Conservation (phyloP, 2,113 vertebrate species). For the Gila orcuttii region DNA sequence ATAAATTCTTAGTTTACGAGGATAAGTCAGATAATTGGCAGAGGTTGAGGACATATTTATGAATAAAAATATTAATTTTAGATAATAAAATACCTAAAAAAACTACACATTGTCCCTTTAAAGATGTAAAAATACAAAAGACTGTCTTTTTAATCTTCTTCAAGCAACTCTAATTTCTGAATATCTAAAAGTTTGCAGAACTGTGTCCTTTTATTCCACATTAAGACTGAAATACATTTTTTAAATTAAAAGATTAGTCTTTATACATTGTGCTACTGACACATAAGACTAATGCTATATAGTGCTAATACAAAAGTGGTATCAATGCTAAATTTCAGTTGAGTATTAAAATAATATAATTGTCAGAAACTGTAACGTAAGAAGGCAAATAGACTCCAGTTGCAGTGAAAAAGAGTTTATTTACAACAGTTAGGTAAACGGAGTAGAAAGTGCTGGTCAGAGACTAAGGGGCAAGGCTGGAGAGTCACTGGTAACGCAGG, state of each 20-base stretch:
- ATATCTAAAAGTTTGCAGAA: not conserved
- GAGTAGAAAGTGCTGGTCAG: no score
- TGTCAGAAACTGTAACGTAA: no score
- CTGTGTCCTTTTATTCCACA: not conserved
- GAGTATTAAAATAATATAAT: not conserved
- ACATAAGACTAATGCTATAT: not conserved
- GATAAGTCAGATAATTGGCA: no score
- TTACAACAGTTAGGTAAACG: no score
- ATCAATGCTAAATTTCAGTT: not conserved
- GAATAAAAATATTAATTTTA: no score
- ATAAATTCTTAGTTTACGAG: no score
- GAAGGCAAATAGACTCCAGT: no score
- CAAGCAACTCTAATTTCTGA: not conserved
- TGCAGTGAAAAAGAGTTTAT: no score
- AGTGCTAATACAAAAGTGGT: not conserved
- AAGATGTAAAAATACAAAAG: not conserved
- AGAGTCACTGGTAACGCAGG: no score
- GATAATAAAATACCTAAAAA: no score
- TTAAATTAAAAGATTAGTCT: not conserved
- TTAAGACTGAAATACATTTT: not conserved
- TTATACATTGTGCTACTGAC: not conserved
- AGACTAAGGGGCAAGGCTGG: no score
- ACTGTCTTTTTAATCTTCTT: not conserved
- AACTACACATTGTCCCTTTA: not conserved
- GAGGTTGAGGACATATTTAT: no score